A percentile compares a stretch with the other conserved stretches of the same genome.
These are phyloP conservation scores for Fissipunctia ypsillon DNA, from an alignment of 2,888 invertebrate genomes.

Conservation along the genomic window DNA sequence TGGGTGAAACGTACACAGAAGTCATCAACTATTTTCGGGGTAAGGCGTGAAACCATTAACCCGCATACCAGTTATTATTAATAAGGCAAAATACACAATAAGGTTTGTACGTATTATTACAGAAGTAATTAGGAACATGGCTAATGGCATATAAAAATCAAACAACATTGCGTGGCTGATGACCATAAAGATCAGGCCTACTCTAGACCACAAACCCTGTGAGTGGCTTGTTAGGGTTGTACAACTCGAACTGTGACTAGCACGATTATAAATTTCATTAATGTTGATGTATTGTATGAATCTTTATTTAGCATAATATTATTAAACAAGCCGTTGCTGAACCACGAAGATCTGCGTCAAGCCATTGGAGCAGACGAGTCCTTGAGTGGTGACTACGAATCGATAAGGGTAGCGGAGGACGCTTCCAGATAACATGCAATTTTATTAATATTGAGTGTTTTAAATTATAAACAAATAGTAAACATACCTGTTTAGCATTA, in stretches of 20 bases:
- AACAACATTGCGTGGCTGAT: constrained; percentile 49
- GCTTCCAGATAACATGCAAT: neutral
- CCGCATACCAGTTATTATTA: neutral
- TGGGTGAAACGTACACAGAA: neutral
- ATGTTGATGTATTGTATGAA: neutral
- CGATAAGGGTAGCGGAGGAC: neutral
- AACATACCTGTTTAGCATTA: constrained; percentile 85
- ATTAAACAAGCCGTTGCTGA: neutral
- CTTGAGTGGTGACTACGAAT: neutral
- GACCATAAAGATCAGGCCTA: constrained; percentile 30
- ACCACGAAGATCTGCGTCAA: neutral
- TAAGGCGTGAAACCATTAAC: neutral
- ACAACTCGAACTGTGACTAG: constrained; percentile 1
- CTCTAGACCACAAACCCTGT: constrained; percentile 10
- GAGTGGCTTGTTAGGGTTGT: neutral
- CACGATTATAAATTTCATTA: neutral
- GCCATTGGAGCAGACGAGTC: neutral
- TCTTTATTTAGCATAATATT: neutral
- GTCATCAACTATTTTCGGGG: neutral
- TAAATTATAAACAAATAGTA: neutral
- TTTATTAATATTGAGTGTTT: neutral
- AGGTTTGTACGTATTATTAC: constrained; percentile 3
- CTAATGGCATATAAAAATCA: constrained; percentile 16
- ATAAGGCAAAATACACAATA: neutral
- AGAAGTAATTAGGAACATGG: constrained; percentile 7